Percentiles rank a stretch among this genome's conserved stretches.
Conservation (phyloP, 2,888 invertebrate species). For the Rugalucina vietnamica region DNA sequence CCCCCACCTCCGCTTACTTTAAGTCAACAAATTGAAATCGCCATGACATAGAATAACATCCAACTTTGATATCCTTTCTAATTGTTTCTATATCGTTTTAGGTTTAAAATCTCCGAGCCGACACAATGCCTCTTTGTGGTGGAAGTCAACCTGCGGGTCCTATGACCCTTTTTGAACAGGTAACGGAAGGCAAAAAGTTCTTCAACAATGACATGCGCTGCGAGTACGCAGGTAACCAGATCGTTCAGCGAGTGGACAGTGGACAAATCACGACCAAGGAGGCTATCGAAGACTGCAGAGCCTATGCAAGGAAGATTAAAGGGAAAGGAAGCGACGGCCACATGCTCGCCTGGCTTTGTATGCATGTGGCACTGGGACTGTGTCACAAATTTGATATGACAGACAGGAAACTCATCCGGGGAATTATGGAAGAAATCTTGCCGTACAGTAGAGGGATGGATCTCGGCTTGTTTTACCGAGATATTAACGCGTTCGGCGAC, state of each 20-base stretch:
- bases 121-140: too few species aligned
- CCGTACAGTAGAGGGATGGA: slow-evolving; percentile 59
- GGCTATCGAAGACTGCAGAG: slow-evolving; percentile 50
- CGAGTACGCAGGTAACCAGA: slow-evolving; percentile 57
- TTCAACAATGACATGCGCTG: slow-evolving; percentile 52
- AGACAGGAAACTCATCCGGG: slow-evolving; percentile 33
- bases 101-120: too few species aligned
- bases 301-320: slow-evolving; percentile 38
- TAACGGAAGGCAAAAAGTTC: slow-evolving; percentile 36
- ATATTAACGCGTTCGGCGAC: slow-evolving; percentile 56
- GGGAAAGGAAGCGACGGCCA: slow-evolving; percentile 41
- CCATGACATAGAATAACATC: too few species aligned
- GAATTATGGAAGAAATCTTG: slow-evolving; percentile 46
- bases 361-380: slow-evolving; percentile 59
- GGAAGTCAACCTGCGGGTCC: slow-evolving; percentile 29
- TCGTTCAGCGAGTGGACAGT: slow-evolving; percentile 44
- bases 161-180: slow-evolving; percentile 23
- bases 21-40: too few species aligned
- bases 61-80: too few species aligned
- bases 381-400: slow-evolving; percentile 53
- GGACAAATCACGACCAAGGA: slow-evolving; percentile 45
- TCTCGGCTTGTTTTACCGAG: slow-evolving; percentile 59
- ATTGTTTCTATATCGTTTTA: too few species aligned
- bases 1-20: too few species aligned
- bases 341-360: slow-evolving; percentile 54